Base-by-base conservation (phyloP, 1,140 invertebrate genomes). In the Proctacanthus coquilletti region DNA sequence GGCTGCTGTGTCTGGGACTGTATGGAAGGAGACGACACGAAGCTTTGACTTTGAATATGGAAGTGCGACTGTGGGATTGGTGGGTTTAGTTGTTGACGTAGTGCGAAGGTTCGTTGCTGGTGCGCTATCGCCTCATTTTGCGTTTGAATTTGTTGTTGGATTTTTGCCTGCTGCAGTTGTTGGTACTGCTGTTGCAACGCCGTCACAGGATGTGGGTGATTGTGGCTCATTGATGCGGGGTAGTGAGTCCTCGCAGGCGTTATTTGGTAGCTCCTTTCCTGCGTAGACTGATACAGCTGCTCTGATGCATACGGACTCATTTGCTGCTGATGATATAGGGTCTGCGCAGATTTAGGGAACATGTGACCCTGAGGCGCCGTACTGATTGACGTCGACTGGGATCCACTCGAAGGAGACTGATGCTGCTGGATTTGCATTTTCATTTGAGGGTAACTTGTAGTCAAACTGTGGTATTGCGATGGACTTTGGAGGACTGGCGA, bases 101-200 rank as follows among this genome's bases (percentile, higher is more conserved):
- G 61, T 18, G 70, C 70, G 45, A 72, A 72, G 21, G 69, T 71
- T 42, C 70, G 65, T 40, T 72, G 70, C 45, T 72, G 69, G 43
- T 70, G 67, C 52, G 70, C 66, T 39, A 66, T 64, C 18, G 70
- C 70, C 43, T 72, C 69, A 43, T 62, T 71, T 42, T 72, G 70
- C 41, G 70, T 71, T 41, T 67, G 66, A 38, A 72, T 45, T 43
- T 72, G 69, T 19, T 70, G 69, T 41, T 71, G 69, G 45, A 72
- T 52, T 50, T 71, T 71, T 61, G 70, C 69, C 47, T 71, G 68
- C 47, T 72, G 69, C 41, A 72, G 52, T 50, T 71, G 66, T 32
- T 67, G 62, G 46, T 69, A 68, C 38, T 63, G 59, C 6, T 61
- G 49, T 48, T 68, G 68, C 45, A 67, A 54, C 18, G 68, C 49